A percentile compares a stretch with the other conserved stretches of the same genome.
These are phyloP conservation scores for Macroramphosus scolopax DNA, from an alignment of 2,797 vertebrate species.

Conservation along the genomic window DNA sequence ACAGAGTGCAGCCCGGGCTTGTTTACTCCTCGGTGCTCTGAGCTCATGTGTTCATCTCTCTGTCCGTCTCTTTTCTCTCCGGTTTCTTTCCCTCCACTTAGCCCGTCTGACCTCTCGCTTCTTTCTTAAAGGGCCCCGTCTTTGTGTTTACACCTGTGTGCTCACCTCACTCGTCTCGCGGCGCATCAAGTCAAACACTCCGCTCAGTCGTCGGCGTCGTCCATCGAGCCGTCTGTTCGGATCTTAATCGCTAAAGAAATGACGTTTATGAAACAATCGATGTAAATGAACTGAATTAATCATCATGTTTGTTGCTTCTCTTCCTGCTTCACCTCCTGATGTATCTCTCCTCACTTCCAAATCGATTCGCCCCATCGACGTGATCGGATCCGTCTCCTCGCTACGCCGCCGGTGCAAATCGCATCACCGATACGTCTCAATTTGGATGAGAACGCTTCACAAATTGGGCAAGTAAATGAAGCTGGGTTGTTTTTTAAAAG, in stretches of 20 bases:
- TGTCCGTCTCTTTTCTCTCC: conserved; percentile 20
- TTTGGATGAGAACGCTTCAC: conserved; percentile 9
- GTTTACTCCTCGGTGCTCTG: conserved; percentile 48
- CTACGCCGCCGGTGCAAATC: conserved; percentile 25
- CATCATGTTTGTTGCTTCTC: conserved; percentile 17
- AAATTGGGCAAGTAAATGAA: neutral
- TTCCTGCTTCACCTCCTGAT: neutral
- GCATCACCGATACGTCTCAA: conserved; percentile 4
- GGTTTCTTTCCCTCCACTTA: conserved; percentile 20
- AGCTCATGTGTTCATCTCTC: conserved; percentile 50
- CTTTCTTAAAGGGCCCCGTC: conserved; percentile 6
- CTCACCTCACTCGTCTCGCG: conserved; percentile 18
- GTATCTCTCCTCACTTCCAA: neutral
- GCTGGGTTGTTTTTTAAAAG: no score
- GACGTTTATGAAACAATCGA: conserved; percentile 6
- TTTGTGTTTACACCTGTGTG: conserved; percentile 22
- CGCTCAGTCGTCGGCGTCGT: no score
- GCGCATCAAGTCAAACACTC: no score
- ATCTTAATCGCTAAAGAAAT: neutral
- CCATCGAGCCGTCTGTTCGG: no score
- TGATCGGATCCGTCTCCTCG: conserved; percentile 4
- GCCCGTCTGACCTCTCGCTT: conserved; percentile 13
- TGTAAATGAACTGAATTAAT: conserved; percentile 13
- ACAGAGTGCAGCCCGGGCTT: conserved; percentile 40
- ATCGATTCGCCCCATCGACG: conserved; percentile 12